Evolutionary conservation across 1,140 invertebrate species (phyloP), one percentile per base, ranked within the genome.

Genomic region (Carcinoscorpius rotundicauda): DNA sequence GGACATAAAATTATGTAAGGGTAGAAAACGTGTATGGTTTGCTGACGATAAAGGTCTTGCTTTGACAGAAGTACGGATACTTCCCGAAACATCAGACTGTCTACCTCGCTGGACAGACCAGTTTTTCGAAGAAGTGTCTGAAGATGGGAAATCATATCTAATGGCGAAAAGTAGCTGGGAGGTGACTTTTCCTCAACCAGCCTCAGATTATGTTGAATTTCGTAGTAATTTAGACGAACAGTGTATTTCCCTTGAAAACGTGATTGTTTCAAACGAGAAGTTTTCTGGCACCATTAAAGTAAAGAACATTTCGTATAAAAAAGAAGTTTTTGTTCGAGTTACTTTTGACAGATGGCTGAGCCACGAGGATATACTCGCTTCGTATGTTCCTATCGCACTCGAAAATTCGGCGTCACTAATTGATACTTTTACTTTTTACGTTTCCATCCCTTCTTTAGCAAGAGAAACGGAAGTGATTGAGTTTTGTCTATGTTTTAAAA

Each of bases 401-500:
- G 4, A 11, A 10, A 57, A 11, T 10, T 10, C n/a, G n/a, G 10
- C n/a, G 8, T 11, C 56, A 11, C 48, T 29, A 11, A 29, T 57
- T 9, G 56, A 57, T 6, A 57, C 56, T 57, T 57, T 57, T 57
- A 29, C 56, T 57, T 57, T 57, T 29, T 57, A 10, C 48, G 56
- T 57, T 9, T 29, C 56, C 8, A 57, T 57, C n/a, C 56, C 56
- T 5, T 9, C 56, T 57, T 57, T 29, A 4, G 56, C 56, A 11
- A 29, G 48, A 57, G 48, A 57, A 57, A 11, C n/a, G 4, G 56
- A 57, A 57, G 56, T 57, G 56, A 57, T 57, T 57, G n/a, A 10
- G n/a, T 57, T 57, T 57, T 57, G 56, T 9, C n/a, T 57, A 10
- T 57, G 56, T 10, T 10, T 57, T 10, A 57, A 57, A 57, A 57